phyloP scores from a whole-genome alignment of 2,888 invertebrate species.

The Julus scanicus region DNA sequence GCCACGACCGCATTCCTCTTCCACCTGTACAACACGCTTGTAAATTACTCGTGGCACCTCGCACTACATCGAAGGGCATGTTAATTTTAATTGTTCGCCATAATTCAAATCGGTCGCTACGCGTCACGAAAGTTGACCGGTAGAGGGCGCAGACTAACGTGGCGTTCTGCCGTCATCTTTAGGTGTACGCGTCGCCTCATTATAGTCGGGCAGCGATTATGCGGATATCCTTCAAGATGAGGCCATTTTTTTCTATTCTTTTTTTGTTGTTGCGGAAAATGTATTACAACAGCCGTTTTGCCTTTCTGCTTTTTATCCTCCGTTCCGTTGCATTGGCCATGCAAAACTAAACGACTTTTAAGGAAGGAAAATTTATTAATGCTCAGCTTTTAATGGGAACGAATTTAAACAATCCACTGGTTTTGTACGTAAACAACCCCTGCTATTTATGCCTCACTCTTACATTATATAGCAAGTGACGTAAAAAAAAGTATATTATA shows the following conservation, averaged over 20 bases:
- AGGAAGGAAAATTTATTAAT: constrained; percentile 1
- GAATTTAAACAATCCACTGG: constrained; percentile 28
- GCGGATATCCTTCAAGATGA: constrained; percentile 33
- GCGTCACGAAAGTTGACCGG: neutral
- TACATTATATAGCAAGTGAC: neutral
- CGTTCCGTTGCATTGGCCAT: constrained; percentile 19
- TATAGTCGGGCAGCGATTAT: neutral
- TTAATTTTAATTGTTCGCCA: constrained; percentile 12
- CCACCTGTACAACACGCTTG: neutral
- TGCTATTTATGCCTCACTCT: neutral
- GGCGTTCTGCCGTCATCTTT: neutral
- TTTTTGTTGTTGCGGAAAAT: neutral
- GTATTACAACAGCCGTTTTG: neutral
- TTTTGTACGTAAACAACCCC: neutral
- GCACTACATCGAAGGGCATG: constrained; percentile 12
- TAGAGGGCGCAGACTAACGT: neutral
- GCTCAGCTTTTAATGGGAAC: constrained; percentile 33
- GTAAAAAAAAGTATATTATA: neutral
- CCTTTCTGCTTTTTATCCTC: neutral
- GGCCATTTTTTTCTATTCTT: neutral
- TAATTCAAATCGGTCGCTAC: neutral
- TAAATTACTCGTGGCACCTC: constrained; percentile 33
- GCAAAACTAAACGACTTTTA: constrained; percentile 28
- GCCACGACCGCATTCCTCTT: constrained; percentile 16
- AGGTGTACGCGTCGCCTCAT: neutral